phyloP scores from a whole-genome alignment of 2,113 vertebrate species.

The Thamnophis sirtalis region DNA sequence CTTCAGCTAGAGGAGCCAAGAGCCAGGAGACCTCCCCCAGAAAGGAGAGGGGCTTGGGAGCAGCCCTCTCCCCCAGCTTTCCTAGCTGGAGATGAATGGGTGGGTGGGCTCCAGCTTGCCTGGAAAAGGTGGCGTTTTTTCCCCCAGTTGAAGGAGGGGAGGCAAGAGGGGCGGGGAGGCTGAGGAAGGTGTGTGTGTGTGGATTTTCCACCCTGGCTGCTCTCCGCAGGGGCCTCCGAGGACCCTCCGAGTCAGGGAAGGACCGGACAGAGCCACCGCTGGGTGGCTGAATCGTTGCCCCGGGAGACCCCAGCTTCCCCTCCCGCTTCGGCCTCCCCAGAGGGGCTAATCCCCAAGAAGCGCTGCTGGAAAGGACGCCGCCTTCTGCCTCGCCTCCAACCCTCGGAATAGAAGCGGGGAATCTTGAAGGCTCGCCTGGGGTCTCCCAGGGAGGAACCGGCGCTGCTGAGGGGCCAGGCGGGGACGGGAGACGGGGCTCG shows the following conservation, averaged over 20 bases:
- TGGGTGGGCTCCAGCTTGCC: neutral
- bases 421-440: neutral
- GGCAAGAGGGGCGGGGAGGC: neutral
- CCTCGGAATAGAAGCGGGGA: neutral
- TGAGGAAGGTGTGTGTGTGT: neutral
- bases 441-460: neutral
- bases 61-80: neutral
- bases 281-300: neutral
- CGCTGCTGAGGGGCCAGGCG: neutral
- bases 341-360: neutral
- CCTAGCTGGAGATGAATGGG: neutral
- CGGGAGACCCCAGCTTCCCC: neutral
- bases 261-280: neutral
- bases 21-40: neutral
- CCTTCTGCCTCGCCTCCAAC: neutral
- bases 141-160: neutral
- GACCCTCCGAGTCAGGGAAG: neutral
- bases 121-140: neutral
- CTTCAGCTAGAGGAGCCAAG: neutral
- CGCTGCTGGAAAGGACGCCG: neutral
- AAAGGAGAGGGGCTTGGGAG: neutral
- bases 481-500: neutral
- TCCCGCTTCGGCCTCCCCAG: neutral
- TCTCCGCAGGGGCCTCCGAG: neutral
- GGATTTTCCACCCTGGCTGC: neutral